Conservation (phyloP, 2,888 invertebrate genomes). For the Caenorhabditis imperialis region DNA sequence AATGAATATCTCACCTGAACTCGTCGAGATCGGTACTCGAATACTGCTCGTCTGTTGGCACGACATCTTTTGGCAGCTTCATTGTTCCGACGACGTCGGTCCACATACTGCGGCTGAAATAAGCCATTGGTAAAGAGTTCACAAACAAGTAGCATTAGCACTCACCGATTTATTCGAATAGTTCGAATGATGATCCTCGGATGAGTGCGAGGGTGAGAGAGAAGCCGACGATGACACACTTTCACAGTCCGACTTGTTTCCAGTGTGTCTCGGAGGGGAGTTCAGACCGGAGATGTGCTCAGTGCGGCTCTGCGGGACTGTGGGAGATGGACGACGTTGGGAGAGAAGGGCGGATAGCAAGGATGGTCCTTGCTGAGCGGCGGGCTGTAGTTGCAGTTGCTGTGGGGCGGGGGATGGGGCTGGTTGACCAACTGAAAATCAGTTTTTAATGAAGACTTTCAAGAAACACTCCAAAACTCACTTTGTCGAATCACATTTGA, state of each 20-base stretch:
- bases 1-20: conserved; percentile 60
- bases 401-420: conserved; percentile 21
- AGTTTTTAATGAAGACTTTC: neutral
- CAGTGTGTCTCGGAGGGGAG: conserved; percentile 59
- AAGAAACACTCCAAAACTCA: conserved; percentile 5
- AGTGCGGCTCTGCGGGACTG: conserved; percentile 74
- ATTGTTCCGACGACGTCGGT: conserved; percentile 80
- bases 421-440: conserved; percentile 49
- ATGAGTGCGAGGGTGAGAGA: conserved; percentile 64
- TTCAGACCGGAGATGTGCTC: conserved; percentile 71
- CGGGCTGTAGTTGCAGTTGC: conserved; percentile 15
- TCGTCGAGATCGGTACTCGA: conserved; percentile 78
- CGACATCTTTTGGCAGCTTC: conserved; percentile 80
- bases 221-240: conserved; percentile 65
- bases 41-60: conserved; percentile 79
- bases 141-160: neutral
- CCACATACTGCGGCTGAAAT: conserved; percentile 77
- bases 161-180: conserved; percentile 53
- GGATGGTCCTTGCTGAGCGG: conserved; percentile 45
- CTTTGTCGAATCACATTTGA: conserved; percentile 51
- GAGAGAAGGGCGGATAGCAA: conserved; percentile 58
- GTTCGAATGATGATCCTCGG: conserved; percentile 59
- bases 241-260: conserved; percentile 64
- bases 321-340: conserved; percentile 68
- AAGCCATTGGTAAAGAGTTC: no score